phyloP scores from a whole-genome alignment of 2,113 vertebrate genomes.

The Notarius quadriscutis region DNA sequence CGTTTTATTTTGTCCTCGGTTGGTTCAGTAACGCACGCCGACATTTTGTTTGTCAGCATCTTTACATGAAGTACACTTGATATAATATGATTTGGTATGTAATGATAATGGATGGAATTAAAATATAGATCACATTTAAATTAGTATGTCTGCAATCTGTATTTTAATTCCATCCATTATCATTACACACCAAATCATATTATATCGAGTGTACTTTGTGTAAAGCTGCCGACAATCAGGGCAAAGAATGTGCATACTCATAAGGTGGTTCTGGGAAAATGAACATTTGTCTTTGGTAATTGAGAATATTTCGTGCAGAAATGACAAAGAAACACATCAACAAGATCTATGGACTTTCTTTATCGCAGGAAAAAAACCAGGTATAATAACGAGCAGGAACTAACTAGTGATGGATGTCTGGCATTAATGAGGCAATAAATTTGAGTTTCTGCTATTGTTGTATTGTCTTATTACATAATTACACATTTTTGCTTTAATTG shows the following conservation, averaged over 20 bases:
- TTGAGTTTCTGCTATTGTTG: background rate
- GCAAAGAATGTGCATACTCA: background rate
- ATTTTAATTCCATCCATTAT: background rate
- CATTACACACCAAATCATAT: background rate
- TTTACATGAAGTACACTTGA: background rate
- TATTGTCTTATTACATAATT: background rate
- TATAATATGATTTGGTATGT: background rate
- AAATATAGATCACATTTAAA: background rate
- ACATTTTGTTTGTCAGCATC: background rate
- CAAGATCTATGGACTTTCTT: background rate
- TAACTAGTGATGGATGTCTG: background rate
- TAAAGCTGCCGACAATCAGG: background rate
- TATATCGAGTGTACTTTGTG: background rate
- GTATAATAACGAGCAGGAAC: background rate
- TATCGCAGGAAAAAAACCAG: background rate
- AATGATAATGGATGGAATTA: background rate
- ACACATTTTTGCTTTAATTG: background rate
- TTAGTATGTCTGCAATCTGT: background rate
- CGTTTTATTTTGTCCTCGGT: no score
- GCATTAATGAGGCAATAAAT: background rate
- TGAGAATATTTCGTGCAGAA: background rate
- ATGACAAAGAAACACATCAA: background rate
- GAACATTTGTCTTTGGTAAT: background rate
- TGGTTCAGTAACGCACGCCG: no score
- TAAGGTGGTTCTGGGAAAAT: background rate